phyloP scores from a whole-genome alignment of 2,113 vertebrate genomes.

The Chunga burmeisteri region DNA sequence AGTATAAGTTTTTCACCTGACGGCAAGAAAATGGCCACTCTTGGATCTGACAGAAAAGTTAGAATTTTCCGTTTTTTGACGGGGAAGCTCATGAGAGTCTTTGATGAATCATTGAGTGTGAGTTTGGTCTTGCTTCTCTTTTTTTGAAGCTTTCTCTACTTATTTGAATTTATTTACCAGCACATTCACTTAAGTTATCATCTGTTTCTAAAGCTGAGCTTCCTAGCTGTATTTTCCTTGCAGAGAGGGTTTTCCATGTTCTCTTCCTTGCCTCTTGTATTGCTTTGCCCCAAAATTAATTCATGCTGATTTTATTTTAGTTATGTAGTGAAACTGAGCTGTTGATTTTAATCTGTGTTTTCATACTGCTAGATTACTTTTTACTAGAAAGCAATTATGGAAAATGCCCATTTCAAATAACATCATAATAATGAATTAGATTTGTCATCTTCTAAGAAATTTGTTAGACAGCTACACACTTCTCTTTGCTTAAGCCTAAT shows the following conservation, averaged over 20 bases:
- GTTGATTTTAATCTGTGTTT: neutral
- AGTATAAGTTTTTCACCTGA: constrained; percentile 91
- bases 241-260: neutral
- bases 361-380: neutral
- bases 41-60: constrained; percentile 94
- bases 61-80: constrained; percentile 95
- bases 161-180: neutral
- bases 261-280: neutral
- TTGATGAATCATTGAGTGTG: constrained; percentile 95
- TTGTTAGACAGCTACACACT: neutral
- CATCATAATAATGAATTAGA: neutral
- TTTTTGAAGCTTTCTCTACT: neutral
- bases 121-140: constrained; percentile 59
- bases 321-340: neutral
- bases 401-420: neutral
- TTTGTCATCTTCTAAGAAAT: neutral
- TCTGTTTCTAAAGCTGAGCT: neutral
- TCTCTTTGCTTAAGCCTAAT: neutral
- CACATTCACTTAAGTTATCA: neutral
- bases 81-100: constrained; percentile 94
- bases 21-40: constrained; percentile 96
- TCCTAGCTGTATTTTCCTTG: neutral
- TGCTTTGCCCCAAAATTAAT: neutral
- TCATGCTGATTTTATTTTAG: neutral
- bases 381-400: neutral